Percentiles rank a stretch among this genome's conserved stretches.
Conservation (phyloP, 2,113 vertebrate species). For the Colaptes auratus region DNA sequence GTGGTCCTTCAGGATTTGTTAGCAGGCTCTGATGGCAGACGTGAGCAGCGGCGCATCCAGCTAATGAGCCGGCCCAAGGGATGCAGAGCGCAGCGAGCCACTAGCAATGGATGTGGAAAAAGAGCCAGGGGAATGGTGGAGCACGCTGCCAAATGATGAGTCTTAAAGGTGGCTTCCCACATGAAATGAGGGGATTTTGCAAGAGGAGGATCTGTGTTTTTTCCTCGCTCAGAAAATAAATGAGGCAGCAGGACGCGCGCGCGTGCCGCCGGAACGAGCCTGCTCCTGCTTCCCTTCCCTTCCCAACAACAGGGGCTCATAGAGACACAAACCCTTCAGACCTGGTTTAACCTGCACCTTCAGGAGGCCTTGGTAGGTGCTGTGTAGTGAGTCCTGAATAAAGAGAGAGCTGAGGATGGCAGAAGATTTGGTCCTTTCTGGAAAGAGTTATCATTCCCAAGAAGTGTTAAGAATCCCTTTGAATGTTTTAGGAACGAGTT, state of each 20-base stretch:
- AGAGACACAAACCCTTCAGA: conserved; percentile 42
- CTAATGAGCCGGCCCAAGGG: conserved; percentile 69
- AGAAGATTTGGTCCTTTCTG: conserved; percentile 52
- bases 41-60: conserved; percentile 55
- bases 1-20: conserved; percentile 57
- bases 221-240: conserved; percentile 49
- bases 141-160: conserved; percentile 47
- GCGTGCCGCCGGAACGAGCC: conserved; percentile 66
- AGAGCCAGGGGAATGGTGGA: conserved; percentile 32
- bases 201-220: conserved; percentile 42
- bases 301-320: conserved; percentile 65
- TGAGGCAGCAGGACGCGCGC: conserved; percentile 42
- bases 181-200: conserved; percentile 45
- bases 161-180: conserved; percentile 64
- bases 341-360: conserved; percentile 19
- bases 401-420: neutral
- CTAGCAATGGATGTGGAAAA: conserved; percentile 35
- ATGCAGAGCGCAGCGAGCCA: conserved; percentile 51
- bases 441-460: conserved; percentile 69
- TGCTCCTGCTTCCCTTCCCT: conserved; percentile 63
- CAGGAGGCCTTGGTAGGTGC: conserved; percentile 4
- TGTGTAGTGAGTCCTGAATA: conserved; percentile 37
- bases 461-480: conserved; percentile 62
- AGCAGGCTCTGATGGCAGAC: conserved; percentile 48
- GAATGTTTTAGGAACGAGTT: too few species aligned